A percentile compares a stretch with the other conserved stretches of the same genome.
Evolutionary conservation across 2,888 invertebrate species (phyloP).

Genomic region (Lydus trimaculatus): DNA sequence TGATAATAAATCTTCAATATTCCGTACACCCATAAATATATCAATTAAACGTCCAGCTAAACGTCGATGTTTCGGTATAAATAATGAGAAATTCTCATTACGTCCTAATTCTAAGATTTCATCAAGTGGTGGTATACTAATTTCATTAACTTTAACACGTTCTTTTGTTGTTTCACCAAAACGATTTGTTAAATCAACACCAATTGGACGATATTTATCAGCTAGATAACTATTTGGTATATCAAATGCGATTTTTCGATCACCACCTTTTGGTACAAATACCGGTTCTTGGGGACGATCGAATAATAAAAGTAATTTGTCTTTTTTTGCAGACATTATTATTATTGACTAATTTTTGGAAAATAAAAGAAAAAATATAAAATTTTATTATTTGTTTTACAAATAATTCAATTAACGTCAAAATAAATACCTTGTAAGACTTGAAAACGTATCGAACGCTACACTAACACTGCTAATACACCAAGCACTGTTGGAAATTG

Average conservation of each 20-base stretch:
- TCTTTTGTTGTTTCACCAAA: constrained; percentile 65
- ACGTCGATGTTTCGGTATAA: constrained; percentile 73
- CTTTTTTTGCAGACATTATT: background rate
- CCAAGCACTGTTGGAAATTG: background rate
- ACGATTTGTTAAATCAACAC: constrained; percentile 67
- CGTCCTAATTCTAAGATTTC: constrained; percentile 66
- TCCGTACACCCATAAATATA: constrained; percentile 74
- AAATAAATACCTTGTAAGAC: too few species aligned
- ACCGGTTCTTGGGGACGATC: constrained; percentile 79
- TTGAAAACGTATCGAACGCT: too few species aligned
- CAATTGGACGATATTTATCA: constrained; percentile 66
- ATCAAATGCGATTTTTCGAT: constrained; percentile 67
- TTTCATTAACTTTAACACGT: constrained; percentile 65
- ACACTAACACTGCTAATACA: too few species aligned
- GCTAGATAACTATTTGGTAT: constrained; percentile 67
- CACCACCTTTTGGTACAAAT: constrained; percentile 76
- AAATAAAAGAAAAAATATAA: too few species aligned
- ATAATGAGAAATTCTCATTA: constrained; percentile 76
- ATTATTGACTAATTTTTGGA: background rate
- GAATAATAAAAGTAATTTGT: constrained; percentile 65
- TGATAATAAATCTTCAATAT: constrained; percentile 74
- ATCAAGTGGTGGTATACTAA: constrained; percentile 66
- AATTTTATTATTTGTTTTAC: too few species aligned
- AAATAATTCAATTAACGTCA: too few species aligned
- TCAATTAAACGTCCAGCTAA: constrained; percentile 76